Evolutionary conservation across 2,113 vertebrate species (phyloP).

Genomic region (Neopipo cinnamomea): DNA sequence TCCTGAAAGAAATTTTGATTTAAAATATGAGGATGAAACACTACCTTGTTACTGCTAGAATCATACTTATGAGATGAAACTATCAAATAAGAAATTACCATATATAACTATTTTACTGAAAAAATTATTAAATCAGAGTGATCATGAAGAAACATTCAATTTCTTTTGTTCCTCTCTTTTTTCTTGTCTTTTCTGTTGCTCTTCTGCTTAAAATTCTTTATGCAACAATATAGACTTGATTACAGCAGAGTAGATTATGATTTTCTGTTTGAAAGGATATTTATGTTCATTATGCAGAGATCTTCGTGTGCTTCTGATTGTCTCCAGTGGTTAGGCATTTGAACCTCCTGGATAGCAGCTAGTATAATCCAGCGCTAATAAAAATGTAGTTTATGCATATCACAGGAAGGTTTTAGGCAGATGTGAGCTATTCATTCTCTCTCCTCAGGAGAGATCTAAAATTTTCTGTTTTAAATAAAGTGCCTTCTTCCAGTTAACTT

Average conservation of each 20-base stretch:
- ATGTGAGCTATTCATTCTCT: slow-evolving; percentile 48
- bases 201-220: slow-evolving; percentile 70
- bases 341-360: slow-evolving; percentile 62
- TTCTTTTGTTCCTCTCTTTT: slow-evolving; percentile 45
- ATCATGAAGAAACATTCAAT: slow-evolving; percentile 42
- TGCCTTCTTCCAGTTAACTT: background rate
- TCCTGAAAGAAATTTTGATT: background rate
- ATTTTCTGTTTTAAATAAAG: slow-evolving; percentile 32
- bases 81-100: slow-evolving; percentile 46
- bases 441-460: slow-evolving; percentile 5
- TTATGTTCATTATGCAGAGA: slow-evolving; percentile 76
- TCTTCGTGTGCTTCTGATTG: slow-evolving; percentile 67
- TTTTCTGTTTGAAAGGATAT: slow-evolving; percentile 74
- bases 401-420: slow-evolving; percentile 49
- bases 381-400: slow-evolving; percentile 53
- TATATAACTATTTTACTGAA: slow-evolving; percentile 51
- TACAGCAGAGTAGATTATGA: slow-evolving; percentile 64
- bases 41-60: background rate
- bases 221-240: slow-evolving; percentile 74
- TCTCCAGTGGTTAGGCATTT: slow-evolving; percentile 67
- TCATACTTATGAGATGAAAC: background rate
- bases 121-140: slow-evolving; percentile 25
- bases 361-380: slow-evolving; percentile 67
- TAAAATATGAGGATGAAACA: background rate
- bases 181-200: slow-evolving; percentile 4